Conservation (phyloP, 2,113 vertebrate genomes). For the Tretioscincus oriximinensis region DNA sequence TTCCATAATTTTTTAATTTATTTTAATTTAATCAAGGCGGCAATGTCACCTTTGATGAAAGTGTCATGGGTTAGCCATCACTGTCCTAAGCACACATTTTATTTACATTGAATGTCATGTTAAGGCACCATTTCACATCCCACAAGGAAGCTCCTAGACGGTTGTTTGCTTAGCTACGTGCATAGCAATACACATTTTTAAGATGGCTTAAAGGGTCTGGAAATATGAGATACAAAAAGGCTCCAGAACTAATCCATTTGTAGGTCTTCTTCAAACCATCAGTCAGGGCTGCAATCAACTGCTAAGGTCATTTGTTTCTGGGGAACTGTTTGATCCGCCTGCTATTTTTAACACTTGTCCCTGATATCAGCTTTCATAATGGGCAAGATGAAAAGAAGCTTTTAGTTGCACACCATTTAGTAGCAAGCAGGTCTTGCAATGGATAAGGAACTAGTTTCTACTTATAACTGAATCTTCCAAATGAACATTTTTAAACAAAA, state of each 20-base stretch:
- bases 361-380: conserved; percentile 61
- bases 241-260: conserved; percentile 56
- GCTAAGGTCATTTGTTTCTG: conserved; percentile 63
- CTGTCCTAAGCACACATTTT: not conserved
- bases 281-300: conserved; percentile 40
- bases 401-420: conserved; percentile 19
- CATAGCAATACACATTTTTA: conserved; percentile 40
- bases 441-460: conserved; percentile 20
- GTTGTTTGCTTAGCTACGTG: not conserved
- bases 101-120: not conserved
- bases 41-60: too few relatives aligned
- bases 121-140: not conserved
- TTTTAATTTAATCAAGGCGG: too few relatives aligned
- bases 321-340: conserved; percentile 61
- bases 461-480: not conserved
- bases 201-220: conserved; percentile 49
- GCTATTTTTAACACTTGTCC: conserved; percentile 62
- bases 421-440: conserved; percentile 16
- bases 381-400: conserved; percentile 46
- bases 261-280: conserved; percentile 49
- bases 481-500: not conserved
- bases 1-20: too few relatives aligned
- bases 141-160: conserved; percentile 28
- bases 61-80: too few relatives aligned
- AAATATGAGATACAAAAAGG: conserved; percentile 61